Evolutionary conservation across 2,888 invertebrate species (phyloP).

Genomic region (Cephus sareptanus): DNA sequence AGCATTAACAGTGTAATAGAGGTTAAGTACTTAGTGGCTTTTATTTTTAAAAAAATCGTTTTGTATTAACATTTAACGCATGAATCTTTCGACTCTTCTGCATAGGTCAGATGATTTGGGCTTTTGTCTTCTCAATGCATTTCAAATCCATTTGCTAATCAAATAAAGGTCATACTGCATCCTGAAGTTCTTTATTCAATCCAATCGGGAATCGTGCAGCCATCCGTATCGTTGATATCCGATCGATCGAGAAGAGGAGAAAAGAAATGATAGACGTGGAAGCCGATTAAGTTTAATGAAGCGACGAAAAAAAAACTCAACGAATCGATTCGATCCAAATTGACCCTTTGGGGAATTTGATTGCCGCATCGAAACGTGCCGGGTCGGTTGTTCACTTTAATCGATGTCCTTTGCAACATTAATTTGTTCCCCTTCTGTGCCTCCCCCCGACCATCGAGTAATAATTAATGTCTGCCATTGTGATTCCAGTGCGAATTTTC

Average conservation of each 20-base stretch:
- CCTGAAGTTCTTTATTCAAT: background rate
- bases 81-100: background rate
- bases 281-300: background rate
- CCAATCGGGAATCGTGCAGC: background rate
- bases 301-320: background rate
- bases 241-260: background rate
- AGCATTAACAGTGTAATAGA: background rate
- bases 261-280: background rate
- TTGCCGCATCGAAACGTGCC: background rate
- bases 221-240: background rate
- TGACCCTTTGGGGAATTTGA: background rate
- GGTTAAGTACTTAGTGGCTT: background rate
- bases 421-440: background rate
- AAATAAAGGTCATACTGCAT: background rate
- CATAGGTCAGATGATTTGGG: background rate
- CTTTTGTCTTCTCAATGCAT: background rate
- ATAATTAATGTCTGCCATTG: too few relatives aligned
- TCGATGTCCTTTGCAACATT: background rate
- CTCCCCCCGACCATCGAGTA: background rate
- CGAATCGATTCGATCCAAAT: background rate
- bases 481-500: background rate
- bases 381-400: background rate
- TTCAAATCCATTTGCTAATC: background rate
- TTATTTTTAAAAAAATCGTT: background rate
- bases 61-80: background rate